Conservation (phyloP, 2,797 vertebrate genomes). For the Nasua narica region DNA sequence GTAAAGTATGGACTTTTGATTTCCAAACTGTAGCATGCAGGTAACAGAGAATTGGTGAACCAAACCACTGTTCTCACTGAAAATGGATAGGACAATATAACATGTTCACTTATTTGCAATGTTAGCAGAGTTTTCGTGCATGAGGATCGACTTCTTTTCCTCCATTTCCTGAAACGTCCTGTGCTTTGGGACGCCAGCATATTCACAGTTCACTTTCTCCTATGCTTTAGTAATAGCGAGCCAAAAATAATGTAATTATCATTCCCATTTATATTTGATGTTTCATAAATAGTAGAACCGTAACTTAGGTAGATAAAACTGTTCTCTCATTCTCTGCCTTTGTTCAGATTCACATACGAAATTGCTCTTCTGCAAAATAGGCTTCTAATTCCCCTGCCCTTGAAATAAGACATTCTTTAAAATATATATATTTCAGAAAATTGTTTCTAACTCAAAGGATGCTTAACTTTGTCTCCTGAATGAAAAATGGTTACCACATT, state of each 20-base stretch:
- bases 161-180: neutral
- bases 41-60: neutral
- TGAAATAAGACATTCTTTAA: conserved; percentile 10
- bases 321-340: neutral
- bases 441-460: neutral
- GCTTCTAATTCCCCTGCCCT: neutral
- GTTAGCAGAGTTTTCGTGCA: neutral
- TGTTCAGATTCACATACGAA: neutral
- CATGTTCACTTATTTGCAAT: neutral
- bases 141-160: neutral
- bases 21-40: neutral
- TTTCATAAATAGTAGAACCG: neutral
- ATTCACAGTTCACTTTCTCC: neutral
- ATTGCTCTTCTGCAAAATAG: neutral
- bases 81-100: neutral
- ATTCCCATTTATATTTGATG: neutral
- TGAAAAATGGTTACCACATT: neutral
- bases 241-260: neutral
- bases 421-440: neutral
- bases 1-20: neutral
- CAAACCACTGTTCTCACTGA: neutral
- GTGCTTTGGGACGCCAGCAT: neutral
- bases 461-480: neutral
- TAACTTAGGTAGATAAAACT: neutral
- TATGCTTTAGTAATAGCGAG: neutral